These are phyloP conservation scores for Taphrorychus bicolor DNA, from an alignment of 2,888 invertebrate genomes.

Conservation along the genomic window DNA sequence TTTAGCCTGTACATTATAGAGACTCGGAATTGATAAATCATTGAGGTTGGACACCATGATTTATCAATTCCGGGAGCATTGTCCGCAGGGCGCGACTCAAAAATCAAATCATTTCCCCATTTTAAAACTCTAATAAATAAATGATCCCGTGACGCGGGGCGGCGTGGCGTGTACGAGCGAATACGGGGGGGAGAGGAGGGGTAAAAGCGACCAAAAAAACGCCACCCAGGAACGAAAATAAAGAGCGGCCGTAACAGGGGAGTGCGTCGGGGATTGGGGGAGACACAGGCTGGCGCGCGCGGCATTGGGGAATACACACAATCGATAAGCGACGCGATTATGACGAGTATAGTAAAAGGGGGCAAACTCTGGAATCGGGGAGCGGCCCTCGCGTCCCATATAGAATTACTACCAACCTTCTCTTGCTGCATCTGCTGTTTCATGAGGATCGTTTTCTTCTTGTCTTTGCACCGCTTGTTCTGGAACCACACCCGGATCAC, in stretches of 20 bases:
- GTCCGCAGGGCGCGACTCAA: background rate
- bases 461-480: conserved; percentile 97
- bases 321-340: conserved; percentile 39
- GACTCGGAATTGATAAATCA: too few relatives aligned
- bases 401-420: conserved; percentile 72
- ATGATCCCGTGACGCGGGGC: background rate
- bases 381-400: too few relatives aligned
- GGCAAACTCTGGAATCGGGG: conserved; percentile 30
- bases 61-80: background rate
- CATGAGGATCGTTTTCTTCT: conserved; percentile 95
- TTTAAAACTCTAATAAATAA: background rate
- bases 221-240: conserved; percentile 4
- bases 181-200: background rate
- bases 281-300: conserved; percentile 27
- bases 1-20: too few relatives aligned
- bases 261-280: conserved; percentile 36
- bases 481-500: conserved; percentile 99
- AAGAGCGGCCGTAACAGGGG: conserved; percentile 13
- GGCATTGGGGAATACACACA: conserved; percentile 36
- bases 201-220: conserved; percentile 1
- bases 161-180: background rate
- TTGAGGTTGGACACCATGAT: background rate
- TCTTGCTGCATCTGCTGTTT: conserved; percentile 98
- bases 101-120: background rate
- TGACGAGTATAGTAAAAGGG: conserved; percentile 35